Base-by-base conservation (phyloP, 1,140 invertebrate species). In the Caenorhabditis tropicalis region DNA sequence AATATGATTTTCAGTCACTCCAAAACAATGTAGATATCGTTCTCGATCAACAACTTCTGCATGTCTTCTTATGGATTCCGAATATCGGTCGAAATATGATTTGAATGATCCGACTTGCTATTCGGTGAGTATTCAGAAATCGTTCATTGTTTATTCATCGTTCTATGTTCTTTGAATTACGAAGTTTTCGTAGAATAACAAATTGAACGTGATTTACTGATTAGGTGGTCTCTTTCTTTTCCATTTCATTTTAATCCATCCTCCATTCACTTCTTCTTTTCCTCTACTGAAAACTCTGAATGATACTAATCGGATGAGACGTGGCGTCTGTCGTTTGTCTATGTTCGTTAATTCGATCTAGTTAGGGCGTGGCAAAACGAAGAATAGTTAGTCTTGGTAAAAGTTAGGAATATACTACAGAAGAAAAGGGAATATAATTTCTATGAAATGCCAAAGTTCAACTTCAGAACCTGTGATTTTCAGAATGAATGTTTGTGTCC, bases 401-500 rank as follows among this genome's bases (percentile, higher is more conserved):
- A 29, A 31, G 24, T 83, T 29, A n/a, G 60, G 6, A n/a, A 21
- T 80, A 43, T 12, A 12, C 5, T 43, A 12, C 39, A 43, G 16
- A 39, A 5, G 7, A 19, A 79, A 79, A 81, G 79, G 31, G n/a
- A 24, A 46, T 19, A 27, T 15, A 86, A 53, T 84, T 19, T 27
- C 5, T 12, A 16, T n/a, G n/a, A n/a, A n/a, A n/a, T n/a, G n/a
- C n/a, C n/a, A n/a, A n/a, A n/a, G n/a, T n/a, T n/a, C 19, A 46
- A 46, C 43, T 16, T 4, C 43, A 46, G 19, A 46, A 46, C 43
- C 43, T n/a, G n/a, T n/a, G n/a, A 46, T 46, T 81, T 89, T 48
- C 84, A 90, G 79, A 84, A 60, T 16, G 39, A 87, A 53, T 90
- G 89, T 65, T 81, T 90, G 19, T 90, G 89, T 60, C 89, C 89